Conservation (phyloP, 2,797 vertebrate genomes). For the Fratercula arctica region DNA sequence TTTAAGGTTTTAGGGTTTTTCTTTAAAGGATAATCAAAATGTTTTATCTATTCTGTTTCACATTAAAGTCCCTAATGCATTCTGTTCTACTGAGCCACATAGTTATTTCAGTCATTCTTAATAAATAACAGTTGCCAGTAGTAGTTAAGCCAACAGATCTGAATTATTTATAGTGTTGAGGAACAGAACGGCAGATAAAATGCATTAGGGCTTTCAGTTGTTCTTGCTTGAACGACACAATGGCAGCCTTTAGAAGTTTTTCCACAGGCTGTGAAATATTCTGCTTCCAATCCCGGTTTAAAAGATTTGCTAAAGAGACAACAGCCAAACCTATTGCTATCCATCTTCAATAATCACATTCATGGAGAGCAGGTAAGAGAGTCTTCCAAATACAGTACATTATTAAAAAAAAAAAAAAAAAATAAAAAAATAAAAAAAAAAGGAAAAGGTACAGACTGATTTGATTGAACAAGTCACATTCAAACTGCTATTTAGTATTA, state of each 20-base stretch:
- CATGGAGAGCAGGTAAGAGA: neutral
- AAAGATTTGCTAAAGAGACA: conserved; percentile 38
- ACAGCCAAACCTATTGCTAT: neutral
- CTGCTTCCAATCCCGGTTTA: neutral
- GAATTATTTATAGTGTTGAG: conserved; percentile 67
- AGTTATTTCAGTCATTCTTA: conserved; percentile 68
- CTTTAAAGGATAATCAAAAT: conserved; percentile 44
- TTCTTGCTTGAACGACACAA: conserved; percentile 15
- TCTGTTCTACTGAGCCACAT: conserved; percentile 58
- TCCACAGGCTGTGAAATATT: conserved; percentile 23
- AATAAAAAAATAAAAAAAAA: neutral
- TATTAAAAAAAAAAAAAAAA: neutral
- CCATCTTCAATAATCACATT: neutral
- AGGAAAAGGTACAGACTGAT: neutral
- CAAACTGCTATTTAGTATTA: neutral
- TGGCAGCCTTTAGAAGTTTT: conserved; percentile 19
- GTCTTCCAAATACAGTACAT: neutral
- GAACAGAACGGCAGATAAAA: conserved; percentile 55
- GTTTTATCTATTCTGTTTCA: conserved; percentile 43
- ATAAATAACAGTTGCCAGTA: conserved; percentile 68
- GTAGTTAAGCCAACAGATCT: conserved; percentile 70
- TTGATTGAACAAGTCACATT: neutral
- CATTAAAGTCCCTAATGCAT: conserved; percentile 41
- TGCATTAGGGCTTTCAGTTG: conserved; percentile 43
- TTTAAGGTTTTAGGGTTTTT: conserved; percentile 11